Evolutionary conservation across 2,113 vertebrate species (phyloP), one percentile per base, ranked within the genome.

Genomic region (Takifugu bimaculatus): DNA sequence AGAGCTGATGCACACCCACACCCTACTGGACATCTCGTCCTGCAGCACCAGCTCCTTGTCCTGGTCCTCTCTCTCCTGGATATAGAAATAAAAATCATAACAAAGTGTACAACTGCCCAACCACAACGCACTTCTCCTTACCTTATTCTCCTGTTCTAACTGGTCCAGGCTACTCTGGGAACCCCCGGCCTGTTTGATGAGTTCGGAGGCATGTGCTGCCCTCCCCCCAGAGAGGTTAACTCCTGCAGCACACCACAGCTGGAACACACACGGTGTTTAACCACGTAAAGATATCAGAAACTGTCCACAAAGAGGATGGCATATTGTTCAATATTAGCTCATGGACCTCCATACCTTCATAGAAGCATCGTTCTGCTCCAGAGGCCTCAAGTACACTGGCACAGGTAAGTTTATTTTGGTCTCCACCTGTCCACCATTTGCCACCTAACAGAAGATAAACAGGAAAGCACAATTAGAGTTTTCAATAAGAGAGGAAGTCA

Each of bases 1-100:
- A 0, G 96, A 97, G 89, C 95, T 98, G 56, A 95, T 98, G 80
- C 96, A 95, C 61, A 98, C 94, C 97, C 97, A 99, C 52, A 99
- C 95, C 7, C 92, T 87, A 72, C 94, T 97, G 75, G 92, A 95
- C 0, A 91, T 89, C 52, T 90, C 87, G 25, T 94, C 93, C 13
- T 93, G 88, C 0, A 88, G 52, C 26, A 93, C 89, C 81, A 93
- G 90, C 49, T 88, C 90, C 82, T 93, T 94, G 52, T 85, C 88
- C 91, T 93, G 86, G 1, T 87, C 85, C 10, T 45, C 70, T 57
- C 80, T 88, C 67, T 95, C 96, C 74, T 92, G 93, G 26, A 88
- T 89, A 93, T 96, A 79, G 2, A 4, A 62, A 20, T 54, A 5
- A 14, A 3, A 54, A 26, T 58, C 15, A 56, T 53, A 50, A 2